Base-by-base conservation (phyloP, 1,140 invertebrate species). In the Papilio aristodemus region DNA sequence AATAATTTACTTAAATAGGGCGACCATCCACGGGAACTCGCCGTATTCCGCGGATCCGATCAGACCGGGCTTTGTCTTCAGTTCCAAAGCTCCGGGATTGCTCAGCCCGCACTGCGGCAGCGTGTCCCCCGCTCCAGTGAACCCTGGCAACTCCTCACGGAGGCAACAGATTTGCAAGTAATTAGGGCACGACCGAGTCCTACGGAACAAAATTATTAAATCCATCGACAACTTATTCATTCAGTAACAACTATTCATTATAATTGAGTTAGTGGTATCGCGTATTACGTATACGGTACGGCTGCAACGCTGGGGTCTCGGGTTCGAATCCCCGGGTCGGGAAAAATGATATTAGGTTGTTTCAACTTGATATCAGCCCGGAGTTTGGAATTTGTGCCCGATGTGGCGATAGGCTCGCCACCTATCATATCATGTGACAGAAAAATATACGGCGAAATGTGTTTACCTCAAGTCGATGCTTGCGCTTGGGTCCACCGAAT, bases 11-110 rank as follows among this genome's bases (percentile, higher is more conserved):
- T 91, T 93, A 1, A 97, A 85, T 54, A 97, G 92, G 0, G 96
- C 96, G 0, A 96, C 94, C 95, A 96, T 96, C 96, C 96, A 97
- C 0, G 96, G 96, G 84, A 96, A 97, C 83, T 96, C 95, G 2
- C 93, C 94, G 71, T 94, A 95, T 39, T 87, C 90, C 68, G 88
- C 76, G 74, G 95, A 95, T 14, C 93, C 93, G 39, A 95, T 91
- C 0, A 77, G 87, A 37, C 93, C 92, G 0, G 95, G 95, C 0
- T 93, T 95, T 59, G 96, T 95, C 1, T 93, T 85, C 74, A 95
- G 94, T 19, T 94, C 95, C 4, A 96, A 92, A 3, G 96, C 95
- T 0, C 95, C 88, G 0, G 93, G 86, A 77, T 96, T 95, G 36
- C 46, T 54, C 3, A 54, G 22, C 10, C 46, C 46, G 11, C 46